Conservation (phyloP, 92 coral and sea anemone genomes). For the Epizoanthus illoricatus region DNA sequence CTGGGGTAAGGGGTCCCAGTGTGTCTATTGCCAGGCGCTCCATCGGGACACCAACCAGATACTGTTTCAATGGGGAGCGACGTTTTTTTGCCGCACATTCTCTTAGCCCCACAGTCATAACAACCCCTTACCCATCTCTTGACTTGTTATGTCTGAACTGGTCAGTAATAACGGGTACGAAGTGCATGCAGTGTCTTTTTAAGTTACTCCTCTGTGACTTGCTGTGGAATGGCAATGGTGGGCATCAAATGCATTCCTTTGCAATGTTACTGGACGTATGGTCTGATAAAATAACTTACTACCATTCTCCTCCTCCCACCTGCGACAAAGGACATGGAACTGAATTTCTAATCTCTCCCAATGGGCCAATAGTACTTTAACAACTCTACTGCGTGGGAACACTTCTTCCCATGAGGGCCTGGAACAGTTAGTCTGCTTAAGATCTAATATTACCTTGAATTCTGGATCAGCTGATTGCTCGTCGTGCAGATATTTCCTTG, state of each 20-base stretch:
- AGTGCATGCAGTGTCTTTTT: conserved; percentile 2
- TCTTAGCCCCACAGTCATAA: conserved; percentile 34
- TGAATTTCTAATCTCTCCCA: too few species aligned
- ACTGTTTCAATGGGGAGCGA: conserved; percentile 41
- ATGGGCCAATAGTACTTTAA: too few species aligned
- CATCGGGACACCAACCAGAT: conserved; percentile 30
- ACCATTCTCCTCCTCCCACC: too few species aligned
- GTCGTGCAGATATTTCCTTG: conserved; percentile 25
- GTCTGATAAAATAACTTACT: too few species aligned
- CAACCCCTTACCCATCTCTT: conserved; percentile 34
- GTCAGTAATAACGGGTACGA: conserved; percentile 39
- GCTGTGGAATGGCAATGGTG: neutral
- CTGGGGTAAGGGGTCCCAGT: conserved; percentile 38
- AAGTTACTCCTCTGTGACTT: conserved; percentile 15
- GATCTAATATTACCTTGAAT: conserved; percentile 19
- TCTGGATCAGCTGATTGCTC: conserved; percentile 42
- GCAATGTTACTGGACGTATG: neutral
- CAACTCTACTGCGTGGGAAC: too few species aligned
- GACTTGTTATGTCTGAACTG: conserved; percentile 27
- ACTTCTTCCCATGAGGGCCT: too few species aligned
- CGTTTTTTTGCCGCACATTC: conserved; percentile 6
- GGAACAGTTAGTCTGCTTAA: neutral
- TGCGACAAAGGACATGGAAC: too few species aligned
- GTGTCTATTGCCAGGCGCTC: conserved; percentile 33
- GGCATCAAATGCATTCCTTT: neutral